phyloP scores from a whole-genome alignment of 2,113 vertebrate genomes.

The Cercocebus atys region DNA sequence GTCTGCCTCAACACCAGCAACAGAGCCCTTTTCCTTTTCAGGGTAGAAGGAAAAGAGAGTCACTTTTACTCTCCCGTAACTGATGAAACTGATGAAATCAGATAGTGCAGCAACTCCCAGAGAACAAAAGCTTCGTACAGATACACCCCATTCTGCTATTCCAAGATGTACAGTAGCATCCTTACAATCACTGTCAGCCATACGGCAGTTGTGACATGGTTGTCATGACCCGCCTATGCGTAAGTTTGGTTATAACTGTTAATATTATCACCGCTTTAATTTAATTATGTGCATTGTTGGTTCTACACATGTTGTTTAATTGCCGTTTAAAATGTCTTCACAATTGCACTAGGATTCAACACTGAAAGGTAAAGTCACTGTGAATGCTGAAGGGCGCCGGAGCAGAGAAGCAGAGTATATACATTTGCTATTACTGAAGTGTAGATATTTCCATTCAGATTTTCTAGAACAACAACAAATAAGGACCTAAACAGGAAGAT shows the following conservation, averaged over 20 bases:
- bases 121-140: slow-evolving; percentile 23
- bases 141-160: background rate
- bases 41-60: slow-evolving; percentile 25
- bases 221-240: background rate
- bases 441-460: background rate
- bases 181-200: background rate
- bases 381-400: background rate
- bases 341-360: background rate
- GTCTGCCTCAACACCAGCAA: slow-evolving; percentile 2
- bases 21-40: slow-evolving; percentile 28
- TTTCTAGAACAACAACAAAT: slow-evolving; percentile 16
- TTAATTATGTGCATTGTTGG: slow-evolving; percentile 20
- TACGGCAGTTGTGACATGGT: background rate
- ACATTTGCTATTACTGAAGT: background rate
- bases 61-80: slow-evolving; percentile 7
- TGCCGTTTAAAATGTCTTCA: slow-evolving; percentile 47
- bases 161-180: background rate
- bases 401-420: background rate
- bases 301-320: slow-evolving; percentile 37
- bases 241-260: slow-evolving; percentile 37
- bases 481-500: background rate
- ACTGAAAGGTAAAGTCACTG: background rate
- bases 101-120: background rate
- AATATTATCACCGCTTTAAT: slow-evolving; percentile 1
- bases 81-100: slow-evolving; percentile 29